Base-by-base conservation (phyloP, 1,140 invertebrate genomes). In the Drepana arcuata region DNA sequence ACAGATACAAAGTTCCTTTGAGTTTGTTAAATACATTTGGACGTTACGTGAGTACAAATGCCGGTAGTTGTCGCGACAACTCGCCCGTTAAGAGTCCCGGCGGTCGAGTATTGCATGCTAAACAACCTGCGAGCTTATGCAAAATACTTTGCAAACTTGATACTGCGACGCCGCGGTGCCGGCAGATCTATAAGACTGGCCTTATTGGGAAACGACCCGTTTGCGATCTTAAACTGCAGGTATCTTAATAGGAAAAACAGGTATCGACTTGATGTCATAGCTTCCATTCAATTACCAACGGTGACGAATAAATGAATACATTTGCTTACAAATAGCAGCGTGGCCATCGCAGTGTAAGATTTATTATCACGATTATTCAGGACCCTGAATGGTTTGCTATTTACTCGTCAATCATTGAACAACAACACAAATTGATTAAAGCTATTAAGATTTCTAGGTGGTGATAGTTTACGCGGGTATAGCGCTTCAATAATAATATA, bases 21-120 rank as follows among this genome's bases (percentile, higher is more conserved):
- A 13, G 25, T 29, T 34, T 34, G n/a, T n/a, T 34, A 24, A 29
- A 24, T 35, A 11, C 26, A 31, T 36, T 34, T 13, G 14, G 48
- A 55, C 28, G 41, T 49, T 41, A 38, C 34, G 32, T 32, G 34
- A 34, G 45, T 27, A 50, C 28, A 50, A 53, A 48, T 48, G 56
- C 54, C 59, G 65, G 62, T 55, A 67, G 64, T 65, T 35, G 67
- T 51, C 70, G 67, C 70, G 65, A 69, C 70, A 51, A 43, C 41
- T 42, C 49, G 53, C 30, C 63, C 57, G 68, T 69, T 72, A 67
- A 48, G 37, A 52, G 39, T 45, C 44, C 55, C 56, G 56, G 40
- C 40, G 38, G 38, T 56, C 64, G 62, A 55, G 57, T 36, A 47
- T 63, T 60, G 70, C 59, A 71, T 74, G 52, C 55, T 57, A 65